phyloP scores from a whole-genome alignment of 2,113 vertebrate genomes.

The Hippocampus abdominalis region DNA sequence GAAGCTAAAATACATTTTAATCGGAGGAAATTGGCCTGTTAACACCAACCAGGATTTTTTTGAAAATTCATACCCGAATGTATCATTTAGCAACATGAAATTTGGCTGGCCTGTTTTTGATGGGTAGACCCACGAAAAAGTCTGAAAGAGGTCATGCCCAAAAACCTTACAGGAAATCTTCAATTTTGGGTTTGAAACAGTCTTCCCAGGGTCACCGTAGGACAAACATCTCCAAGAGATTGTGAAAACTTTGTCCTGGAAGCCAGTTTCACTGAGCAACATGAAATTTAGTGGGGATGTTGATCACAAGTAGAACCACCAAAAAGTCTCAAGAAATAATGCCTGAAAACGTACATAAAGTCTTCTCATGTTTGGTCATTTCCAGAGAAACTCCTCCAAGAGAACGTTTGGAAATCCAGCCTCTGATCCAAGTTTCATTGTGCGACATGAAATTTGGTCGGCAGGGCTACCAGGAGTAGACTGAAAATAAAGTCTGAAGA shows the following conservation, averaged over 20 bases:
- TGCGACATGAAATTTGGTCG: not conserved
- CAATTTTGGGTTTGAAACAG: not conserved
- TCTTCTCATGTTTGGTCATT: too few species aligned
- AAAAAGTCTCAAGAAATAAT: slow-evolving; percentile 21
- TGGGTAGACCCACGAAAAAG: not conserved
- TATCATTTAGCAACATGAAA: not conserved
- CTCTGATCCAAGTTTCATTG: too few species aligned
- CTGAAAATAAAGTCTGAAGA: slow-evolving; percentile 18
- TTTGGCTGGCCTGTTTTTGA: not conserved
- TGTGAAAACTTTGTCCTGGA: too few species aligned
- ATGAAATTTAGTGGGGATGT: not conserved
- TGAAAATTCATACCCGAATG: not conserved
- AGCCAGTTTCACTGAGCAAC: not conserved
- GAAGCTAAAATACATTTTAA: not conserved
- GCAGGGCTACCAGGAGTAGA: not conserved
- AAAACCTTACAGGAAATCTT: not conserved
- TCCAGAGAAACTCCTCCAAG: too few species aligned
- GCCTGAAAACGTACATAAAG: not conserved
- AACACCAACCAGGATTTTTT: not conserved
- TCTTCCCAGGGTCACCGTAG: too few species aligned
- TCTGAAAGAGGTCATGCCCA: not conserved
- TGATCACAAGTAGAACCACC: not conserved
- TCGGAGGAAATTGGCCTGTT: not conserved
- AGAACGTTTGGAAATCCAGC: too few species aligned
- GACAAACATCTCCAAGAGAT: too few species aligned